A percentile compares a stretch with the other conserved stretches of the same genome.
Evolutionary conservation across 2,797 vertebrate genomes (phyloP).

Genomic region (Onychomys torridus): DNA sequence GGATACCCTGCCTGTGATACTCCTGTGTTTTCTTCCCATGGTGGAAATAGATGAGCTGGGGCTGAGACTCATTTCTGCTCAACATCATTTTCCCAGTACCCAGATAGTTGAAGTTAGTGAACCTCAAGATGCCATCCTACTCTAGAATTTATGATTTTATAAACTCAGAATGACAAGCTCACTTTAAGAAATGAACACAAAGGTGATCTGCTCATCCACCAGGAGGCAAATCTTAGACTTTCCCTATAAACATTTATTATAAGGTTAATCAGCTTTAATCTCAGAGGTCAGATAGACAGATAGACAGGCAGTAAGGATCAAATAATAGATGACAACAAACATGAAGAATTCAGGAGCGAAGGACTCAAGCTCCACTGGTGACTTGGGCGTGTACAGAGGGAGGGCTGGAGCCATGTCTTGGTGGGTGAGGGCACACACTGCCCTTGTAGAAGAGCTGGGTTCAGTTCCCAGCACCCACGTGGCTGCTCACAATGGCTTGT

Average conservation of each 20-base stretch:
- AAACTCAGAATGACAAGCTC: conserved; percentile 31
- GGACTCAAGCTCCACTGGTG: background rate
- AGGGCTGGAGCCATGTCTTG: background rate
- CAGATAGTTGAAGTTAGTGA: background rate
- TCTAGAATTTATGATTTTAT: conserved; percentile 13
- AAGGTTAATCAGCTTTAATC: conserved; percentile 48
- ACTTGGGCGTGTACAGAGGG: background rate
- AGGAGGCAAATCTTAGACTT: background rate
- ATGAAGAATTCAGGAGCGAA: background rate
- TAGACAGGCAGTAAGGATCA: background rate
- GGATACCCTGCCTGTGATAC: background rate
- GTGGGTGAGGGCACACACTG: too few species aligned
- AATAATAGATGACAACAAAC: background rate
- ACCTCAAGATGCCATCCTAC: background rate
- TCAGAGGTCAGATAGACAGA: conserved; percentile 23
- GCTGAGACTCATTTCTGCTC: background rate
- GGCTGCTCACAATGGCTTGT: background rate
- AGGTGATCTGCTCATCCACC: background rate
- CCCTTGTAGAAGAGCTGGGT: background rate
- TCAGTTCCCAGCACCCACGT: background rate
- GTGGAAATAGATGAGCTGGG: background rate
- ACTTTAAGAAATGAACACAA: conserved; percentile 39
- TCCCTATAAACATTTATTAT: conserved; percentile 56
- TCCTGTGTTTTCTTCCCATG: background rate
- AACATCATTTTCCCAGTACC: background rate